These are phyloP conservation scores for Varanus salvator DNA, from an alignment of 2,113 vertebrate species.

Conservation along the genomic window DNA sequence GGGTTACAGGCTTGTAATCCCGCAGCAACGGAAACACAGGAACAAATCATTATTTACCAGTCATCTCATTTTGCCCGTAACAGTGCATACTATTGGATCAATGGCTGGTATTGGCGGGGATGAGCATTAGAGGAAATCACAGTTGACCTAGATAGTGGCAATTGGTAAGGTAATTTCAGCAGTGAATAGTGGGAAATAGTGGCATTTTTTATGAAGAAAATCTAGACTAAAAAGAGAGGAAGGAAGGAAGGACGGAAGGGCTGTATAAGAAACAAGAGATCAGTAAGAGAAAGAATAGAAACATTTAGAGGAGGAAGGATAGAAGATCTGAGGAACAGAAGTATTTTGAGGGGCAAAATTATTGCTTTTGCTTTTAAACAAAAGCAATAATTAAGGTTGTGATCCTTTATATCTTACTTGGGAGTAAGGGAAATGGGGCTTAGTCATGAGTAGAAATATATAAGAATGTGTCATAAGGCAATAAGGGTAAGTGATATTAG, in stretches of 20 bases:
- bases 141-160: background rate
- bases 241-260: background rate
- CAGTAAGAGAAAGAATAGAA: background rate
- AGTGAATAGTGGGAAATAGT: background rate
- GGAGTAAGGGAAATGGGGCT: background rate
- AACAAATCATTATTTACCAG: conserved; percentile 15
- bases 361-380: no score
- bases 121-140: background rate
- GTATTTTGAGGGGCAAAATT: no score
- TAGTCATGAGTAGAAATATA: background rate
- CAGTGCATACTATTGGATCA: conserved; percentile 13
- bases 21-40: conserved; percentile 43
- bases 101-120: conserved; percentile 7
- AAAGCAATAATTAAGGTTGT: background rate
- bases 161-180: conserved; percentile 3
- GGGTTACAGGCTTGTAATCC: conserved; percentile 1
- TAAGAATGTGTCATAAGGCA: background rate
- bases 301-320: background rate
- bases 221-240: background rate
- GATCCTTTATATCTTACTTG: background rate
- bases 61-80: conserved; percentile 18
- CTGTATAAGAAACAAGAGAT: background rate
- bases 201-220: background rate
- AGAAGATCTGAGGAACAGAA: background rate
- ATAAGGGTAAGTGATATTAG: background rate